phyloP scores from a whole-genome alignment of 53 echinoderm and acorn worm genomes.

The Holothuria leucospilota region DNA sequence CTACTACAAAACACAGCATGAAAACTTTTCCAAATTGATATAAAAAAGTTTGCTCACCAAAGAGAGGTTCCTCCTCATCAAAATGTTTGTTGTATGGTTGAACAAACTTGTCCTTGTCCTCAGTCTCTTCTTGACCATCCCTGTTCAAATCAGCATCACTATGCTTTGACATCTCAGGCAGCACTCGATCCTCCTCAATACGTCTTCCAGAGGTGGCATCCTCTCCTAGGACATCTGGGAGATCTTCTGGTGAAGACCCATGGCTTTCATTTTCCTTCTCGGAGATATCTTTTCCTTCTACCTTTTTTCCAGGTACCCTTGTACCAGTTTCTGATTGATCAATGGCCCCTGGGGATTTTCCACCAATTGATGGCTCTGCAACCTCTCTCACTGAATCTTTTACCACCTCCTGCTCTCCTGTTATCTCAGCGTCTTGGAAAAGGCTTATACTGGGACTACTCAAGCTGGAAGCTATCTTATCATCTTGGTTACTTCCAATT shows the following conservation, averaged over 20 bases:
- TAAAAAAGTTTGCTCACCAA: conserved; percentile 1
- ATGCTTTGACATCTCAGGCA: no score
- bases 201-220: background rate
- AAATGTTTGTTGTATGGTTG: conserved; percentile 28
- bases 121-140: background rate
- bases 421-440: background rate
- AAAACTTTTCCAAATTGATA: no score
- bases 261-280: no score
- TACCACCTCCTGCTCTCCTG: background rate
- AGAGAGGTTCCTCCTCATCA: conserved; percentile 62
- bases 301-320: no score
- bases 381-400: no score
- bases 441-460: conserved; percentile 29
- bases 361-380: no score
- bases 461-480: background rate
- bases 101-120: conserved; percentile 11
- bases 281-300: no score
- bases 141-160: no score
- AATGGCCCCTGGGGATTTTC: no score
- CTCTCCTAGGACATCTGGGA: background rate
- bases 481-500: background rate
- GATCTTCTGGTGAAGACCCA: no score
- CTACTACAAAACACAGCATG: no score
- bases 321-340: no score
- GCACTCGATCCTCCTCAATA: background rate